Evolutionary conservation across 2,888 invertebrate genomes (phyloP), one percentile per base, ranked within the genome.

Genomic region (Zaprionus obscuricornis): DNA sequence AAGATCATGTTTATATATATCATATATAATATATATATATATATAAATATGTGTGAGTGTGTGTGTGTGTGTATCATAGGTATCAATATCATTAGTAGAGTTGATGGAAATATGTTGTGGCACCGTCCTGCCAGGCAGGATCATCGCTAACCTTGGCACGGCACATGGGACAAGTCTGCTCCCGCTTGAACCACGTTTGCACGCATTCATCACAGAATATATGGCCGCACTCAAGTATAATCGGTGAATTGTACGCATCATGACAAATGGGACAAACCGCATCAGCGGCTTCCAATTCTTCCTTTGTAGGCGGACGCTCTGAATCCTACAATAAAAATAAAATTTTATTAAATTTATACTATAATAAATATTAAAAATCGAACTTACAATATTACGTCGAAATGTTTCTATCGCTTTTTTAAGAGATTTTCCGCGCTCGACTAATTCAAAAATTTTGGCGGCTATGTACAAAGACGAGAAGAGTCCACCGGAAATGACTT

Each of bases 161-260:
- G 88, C 98, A 98, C 87, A 98, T 93, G 0, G 98, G 98, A 90
- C 98, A 98, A 0, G 97, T 97, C 81, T 94, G 92, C 64, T 93
- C 94, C 24, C 96, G 92, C 89, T 97, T 96, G 71, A 98, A 94
- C 98, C 98, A 98, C 6, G 96, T 95, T 16, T 95, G 94, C 20
- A 98, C 96, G 89, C 98, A 98, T 33, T 94, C 93, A 91, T 98
- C 97, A 90, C 98, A 98, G 92, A 98, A 98, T 62, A 98, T 96
- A 89, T 98, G 98, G 76, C 94, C 93, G 88, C 95, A 96, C 72
- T 92, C 92, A 24, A 97, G 92, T 20, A 97, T 92, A 29, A 97
- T 95, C 0, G 97, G 97, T 1, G 94, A 93, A 45, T 93, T 93
- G 91, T 95, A 97, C 68, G 94, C 93, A 88, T 97, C 97, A 88